Conservation (phyloP, 2,888 invertebrate genomes). For the Epistrophe eligans region DNA sequence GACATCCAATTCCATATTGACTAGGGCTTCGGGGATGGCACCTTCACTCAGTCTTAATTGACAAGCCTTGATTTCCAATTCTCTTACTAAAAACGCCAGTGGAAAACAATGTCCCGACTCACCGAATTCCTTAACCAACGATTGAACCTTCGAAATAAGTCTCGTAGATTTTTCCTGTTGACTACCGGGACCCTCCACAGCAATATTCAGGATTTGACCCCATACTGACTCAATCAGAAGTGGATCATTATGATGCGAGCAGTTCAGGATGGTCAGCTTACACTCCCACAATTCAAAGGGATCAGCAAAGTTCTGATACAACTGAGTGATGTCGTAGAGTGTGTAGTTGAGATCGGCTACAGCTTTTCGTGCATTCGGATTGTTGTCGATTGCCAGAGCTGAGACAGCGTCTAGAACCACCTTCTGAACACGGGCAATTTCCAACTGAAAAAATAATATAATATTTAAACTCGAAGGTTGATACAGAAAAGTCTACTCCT, state of each 20-base stretch:
- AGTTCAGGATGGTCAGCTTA: slow-evolving; percentile 96
- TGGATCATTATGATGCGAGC: slow-evolving; percentile 96
- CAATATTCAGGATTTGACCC: slow-evolving; percentile 89
- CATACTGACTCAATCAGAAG: slow-evolving; percentile 95
- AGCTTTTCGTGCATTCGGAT: slow-evolving; percentile 87
- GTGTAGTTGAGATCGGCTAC: slow-evolving; percentile 91
- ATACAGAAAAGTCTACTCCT: background rate
- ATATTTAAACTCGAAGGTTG: background rate
- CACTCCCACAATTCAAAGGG: slow-evolving; percentile 96
- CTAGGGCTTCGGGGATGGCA: slow-evolving; percentile 91
- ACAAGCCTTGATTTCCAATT: slow-evolving; percentile 91
- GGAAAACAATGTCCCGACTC: slow-evolving; percentile 95
- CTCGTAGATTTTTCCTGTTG: slow-evolving; percentile 87
- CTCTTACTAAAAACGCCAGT: slow-evolving; percentile 92
- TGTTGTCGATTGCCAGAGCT: slow-evolving; percentile 80
- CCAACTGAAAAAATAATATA: slow-evolving; percentile 84
- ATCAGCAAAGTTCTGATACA: slow-evolving; percentile 96
- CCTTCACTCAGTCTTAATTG: slow-evolving; percentile 88
- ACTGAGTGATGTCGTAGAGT: slow-evolving; percentile 94
- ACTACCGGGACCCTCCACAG: slow-evolving; percentile 82
- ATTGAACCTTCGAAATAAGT: slow-evolving; percentile 90
- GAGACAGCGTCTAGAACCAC: slow-evolving; percentile 88
- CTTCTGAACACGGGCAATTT: slow-evolving; percentile 94
- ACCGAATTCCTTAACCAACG: slow-evolving; percentile 91
- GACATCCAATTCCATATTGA: slow-evolving; percentile 90